phyloP scores from a whole-genome alignment of 2,888 invertebrate genomes.

The Drosophila stalkeri region DNA sequence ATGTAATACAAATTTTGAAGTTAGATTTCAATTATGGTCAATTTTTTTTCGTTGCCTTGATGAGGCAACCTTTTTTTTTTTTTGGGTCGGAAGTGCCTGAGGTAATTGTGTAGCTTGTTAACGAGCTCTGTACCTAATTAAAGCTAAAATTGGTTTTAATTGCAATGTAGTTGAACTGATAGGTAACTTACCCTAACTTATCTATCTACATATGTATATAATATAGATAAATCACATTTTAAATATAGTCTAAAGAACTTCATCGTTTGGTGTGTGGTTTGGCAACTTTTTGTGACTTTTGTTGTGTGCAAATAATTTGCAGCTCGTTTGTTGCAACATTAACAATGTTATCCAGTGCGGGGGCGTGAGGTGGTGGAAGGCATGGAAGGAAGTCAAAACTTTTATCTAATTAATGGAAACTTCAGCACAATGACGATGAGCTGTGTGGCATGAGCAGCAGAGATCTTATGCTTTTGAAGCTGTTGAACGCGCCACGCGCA shows the following conservation, averaged over 20 bases:
- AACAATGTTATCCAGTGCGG: constrained; percentile 67
- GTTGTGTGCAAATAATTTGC: constrained; percentile 79
- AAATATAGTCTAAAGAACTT: background rate
- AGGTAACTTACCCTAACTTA: background rate
- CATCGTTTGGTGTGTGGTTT: constrained; percentile 29
- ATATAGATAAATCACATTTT: background rate
- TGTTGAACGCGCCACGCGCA: constrained; percentile 37
- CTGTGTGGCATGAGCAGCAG: constrained; percentile 33
- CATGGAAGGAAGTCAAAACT: constrained; percentile 66
- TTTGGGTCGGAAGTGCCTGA: constrained; percentile 53
- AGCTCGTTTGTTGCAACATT: constrained; percentile 80
- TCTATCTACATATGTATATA: background rate
- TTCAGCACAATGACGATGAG: constrained; percentile 84
- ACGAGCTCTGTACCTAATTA: constrained; percentile 38
- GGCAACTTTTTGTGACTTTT: constrained; percentile 70
- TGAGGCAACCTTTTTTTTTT: constrained; percentile 45
- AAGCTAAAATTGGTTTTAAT: constrained; percentile 17
- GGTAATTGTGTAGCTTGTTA: constrained; percentile 29
- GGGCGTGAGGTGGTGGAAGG: background rate
- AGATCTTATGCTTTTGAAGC: constrained; percentile 60
- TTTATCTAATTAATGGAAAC: constrained; percentile 85
- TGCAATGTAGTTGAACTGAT: constrained; percentile 20
- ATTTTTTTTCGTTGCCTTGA: constrained; percentile 22
- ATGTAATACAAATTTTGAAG: constrained; percentile 27
- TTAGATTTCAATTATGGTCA: constrained; percentile 54